Evolutionary conservation across 2,888 invertebrate genomes (phyloP).

Genomic region (Eutolmus rufibarbis): DNA sequence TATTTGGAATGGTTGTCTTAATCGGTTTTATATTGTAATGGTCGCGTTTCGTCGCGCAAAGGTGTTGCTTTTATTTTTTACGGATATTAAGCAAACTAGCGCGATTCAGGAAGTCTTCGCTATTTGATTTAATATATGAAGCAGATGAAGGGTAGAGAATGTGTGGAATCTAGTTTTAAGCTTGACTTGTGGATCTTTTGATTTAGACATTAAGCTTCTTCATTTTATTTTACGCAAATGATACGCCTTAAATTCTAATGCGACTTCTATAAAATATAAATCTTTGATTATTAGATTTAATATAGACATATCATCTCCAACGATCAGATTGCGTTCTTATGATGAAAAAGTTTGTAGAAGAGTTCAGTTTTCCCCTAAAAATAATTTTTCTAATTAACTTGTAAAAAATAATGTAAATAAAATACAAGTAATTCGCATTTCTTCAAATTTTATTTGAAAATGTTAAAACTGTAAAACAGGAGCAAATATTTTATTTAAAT

Average conservation of each 20-base stretch:
- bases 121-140: not conserved
- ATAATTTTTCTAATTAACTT: too few relatives aligned
- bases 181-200: not conserved
- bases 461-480: conserved; percentile 22
- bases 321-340: too few relatives aligned
- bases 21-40: conserved; percentile 13
- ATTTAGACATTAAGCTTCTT: not conserved
- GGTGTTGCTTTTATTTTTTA: not conserved
- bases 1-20: conserved; percentile 19
- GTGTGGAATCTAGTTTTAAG: not conserved
- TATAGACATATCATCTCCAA: not conserved
- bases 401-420: not conserved
- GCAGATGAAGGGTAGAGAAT: not conserved
- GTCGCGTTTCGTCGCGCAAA: not conserved
- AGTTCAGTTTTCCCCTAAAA: too few relatives aligned
- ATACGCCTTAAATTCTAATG: not conserved
- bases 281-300: not conserved
- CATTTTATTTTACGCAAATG: not conserved
- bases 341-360: too few relatives aligned
- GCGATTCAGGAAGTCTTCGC: not conserved
- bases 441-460: conserved; percentile 24
- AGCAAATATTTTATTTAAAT: not conserved
- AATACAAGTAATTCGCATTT: not conserved
- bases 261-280: too few relatives aligned
- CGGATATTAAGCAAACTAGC: not conserved